Percentiles rank a stretch among this genome's conserved stretches.
phyloP scores from a whole-genome alignment of 2,113 vertebrate genomes.

The Hydrochoerus hydrochaeris region DNA sequence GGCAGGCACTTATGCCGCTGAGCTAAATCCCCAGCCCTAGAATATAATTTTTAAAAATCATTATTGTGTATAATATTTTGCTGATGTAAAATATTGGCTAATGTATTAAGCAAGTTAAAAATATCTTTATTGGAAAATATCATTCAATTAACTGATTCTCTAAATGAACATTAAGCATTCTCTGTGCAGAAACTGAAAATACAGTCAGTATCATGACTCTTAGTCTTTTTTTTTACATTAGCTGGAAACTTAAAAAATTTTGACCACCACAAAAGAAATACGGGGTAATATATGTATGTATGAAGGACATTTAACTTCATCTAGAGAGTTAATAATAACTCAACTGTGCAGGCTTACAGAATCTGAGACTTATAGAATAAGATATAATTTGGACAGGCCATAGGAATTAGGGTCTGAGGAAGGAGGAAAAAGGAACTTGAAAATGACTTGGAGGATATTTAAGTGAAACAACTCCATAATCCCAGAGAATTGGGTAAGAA shows the following conservation, averaged over 20 bases:
- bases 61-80: background rate
- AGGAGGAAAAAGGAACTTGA: background rate
- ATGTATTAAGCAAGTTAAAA: background rate
- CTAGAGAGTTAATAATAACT: background rate
- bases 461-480: background rate
- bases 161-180: background rate
- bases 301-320: background rate
- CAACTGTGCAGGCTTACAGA: background rate
- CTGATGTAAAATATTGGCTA: background rate
- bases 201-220: background rate
- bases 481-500: background rate
- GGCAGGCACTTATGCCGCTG: too few species aligned
- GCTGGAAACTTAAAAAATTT: background rate
- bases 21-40: too few species aligned
- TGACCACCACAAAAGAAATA: background rate
- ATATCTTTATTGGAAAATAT: background rate
- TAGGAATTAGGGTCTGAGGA: background rate
- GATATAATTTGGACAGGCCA: background rate
- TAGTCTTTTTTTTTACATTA: background rate
- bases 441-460: background rate
- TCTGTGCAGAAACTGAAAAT: background rate
- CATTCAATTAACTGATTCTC: background rate
- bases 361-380: background rate
- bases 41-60: background rate
- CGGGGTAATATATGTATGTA: background rate